Conservation (phyloP, 2,888 invertebrate species). For the Portevinia maculata region DNA sequence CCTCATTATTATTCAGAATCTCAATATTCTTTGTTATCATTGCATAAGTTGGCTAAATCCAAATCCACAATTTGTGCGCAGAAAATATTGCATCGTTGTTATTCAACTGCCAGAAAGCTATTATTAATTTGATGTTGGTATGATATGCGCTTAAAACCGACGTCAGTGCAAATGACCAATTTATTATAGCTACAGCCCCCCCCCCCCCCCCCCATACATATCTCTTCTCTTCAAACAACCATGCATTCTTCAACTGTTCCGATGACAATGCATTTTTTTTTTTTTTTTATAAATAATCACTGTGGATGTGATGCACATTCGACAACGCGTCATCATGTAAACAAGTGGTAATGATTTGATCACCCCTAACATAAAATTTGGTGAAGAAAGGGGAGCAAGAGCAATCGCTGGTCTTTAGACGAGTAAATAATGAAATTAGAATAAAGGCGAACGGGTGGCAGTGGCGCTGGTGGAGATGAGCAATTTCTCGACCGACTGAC, state of each 20-base stretch:
- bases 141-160: slow-evolving; percentile 29
- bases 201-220: neutral
- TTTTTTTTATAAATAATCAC: slow-evolving; percentile 59
- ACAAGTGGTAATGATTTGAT: slow-evolving; percentile 49
- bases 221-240: slow-evolving; percentile 6
- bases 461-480: slow-evolving; percentile 13
- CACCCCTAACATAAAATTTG: neutral
- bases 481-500: slow-evolving; percentile 51
- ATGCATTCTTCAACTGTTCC: slow-evolving; percentile 32
- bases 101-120: neutral
- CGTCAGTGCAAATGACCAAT: slow-evolving; percentile 52
- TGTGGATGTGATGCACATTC: slow-evolving; percentile 20
- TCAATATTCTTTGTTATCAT: slow-evolving; percentile 40
- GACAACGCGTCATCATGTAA: slow-evolving; percentile 37
- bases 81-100: neutral
- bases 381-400: neutral
- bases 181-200: slow-evolving; percentile 21
- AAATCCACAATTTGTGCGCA: slow-evolving; percentile 17
- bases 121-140: slow-evolving; percentile 26
- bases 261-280: slow-evolving; percentile 20
- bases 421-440: slow-evolving; percentile 62
- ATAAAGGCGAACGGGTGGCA: slow-evolving; percentile 40
- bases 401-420: slow-evolving; percentile 24
- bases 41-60: slow-evolving; percentile 23
- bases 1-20: slow-evolving; percentile 54